Evolutionary conservation across 2,888 invertebrate species (phyloP).

Genomic region (Allacma fusca): DNA sequence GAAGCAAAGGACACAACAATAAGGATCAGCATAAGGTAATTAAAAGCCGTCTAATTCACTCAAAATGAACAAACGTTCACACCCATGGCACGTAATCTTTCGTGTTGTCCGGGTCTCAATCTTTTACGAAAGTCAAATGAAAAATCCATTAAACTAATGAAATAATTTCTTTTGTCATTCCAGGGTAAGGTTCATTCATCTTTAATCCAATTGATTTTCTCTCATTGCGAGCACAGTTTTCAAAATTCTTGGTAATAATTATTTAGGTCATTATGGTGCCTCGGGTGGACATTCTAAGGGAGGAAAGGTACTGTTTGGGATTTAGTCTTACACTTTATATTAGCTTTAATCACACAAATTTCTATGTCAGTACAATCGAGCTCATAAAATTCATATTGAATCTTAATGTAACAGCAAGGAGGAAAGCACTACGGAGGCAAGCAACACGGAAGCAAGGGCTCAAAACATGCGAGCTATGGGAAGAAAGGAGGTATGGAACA

Average conservation of each 20-base stretch:
- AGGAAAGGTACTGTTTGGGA: slow-evolving; percentile 52
- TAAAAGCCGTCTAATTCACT: neutral
- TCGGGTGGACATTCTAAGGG: slow-evolving; percentile 60
- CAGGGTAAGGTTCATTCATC: slow-evolving; percentile 20
- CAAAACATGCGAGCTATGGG: slow-evolving; percentile 61
- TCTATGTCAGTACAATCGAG: too few relatives aligned
- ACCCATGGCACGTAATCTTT: neutral
- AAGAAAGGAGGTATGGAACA: slow-evolving; percentile 57
- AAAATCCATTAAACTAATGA: neutral
- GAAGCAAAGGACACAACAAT: slow-evolving; percentile 58
- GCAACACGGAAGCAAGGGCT: slow-evolving; percentile 52
- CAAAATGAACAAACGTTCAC: too few relatives aligned
- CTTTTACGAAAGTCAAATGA: neutral
- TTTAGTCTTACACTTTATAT: neutral
- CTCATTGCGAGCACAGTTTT: neutral
- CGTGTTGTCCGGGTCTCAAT: neutral
- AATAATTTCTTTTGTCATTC: neutral
- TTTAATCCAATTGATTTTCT: neutral
- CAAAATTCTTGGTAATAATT: neutral
- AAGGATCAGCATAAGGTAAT: slow-evolving; percentile 56
- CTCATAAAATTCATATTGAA: too few relatives aligned
- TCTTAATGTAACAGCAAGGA: slow-evolving; percentile 53
- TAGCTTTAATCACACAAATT: neutral
- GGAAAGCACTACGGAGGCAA: slow-evolving; percentile 61
- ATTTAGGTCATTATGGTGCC: slow-evolving; percentile 56